Base-by-base conservation (phyloP, 2,888 invertebrate species). In the Melinaea menophilus region DNA sequence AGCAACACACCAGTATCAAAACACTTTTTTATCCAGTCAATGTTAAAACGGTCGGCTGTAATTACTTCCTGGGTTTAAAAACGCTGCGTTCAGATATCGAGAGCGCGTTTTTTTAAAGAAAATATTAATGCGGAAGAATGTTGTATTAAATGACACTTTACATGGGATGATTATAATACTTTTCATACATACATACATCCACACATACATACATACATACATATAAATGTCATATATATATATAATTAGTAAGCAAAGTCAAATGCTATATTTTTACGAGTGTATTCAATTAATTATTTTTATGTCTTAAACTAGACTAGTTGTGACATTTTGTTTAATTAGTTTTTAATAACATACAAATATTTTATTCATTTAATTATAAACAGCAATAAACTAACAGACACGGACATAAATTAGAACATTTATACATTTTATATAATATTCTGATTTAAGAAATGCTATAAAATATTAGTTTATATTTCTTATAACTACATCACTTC, bases 141-240 rank as follows among this genome's bases (percentile, higher is more conserved):
- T 71, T 65, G 60, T 78, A 80, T 80, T 78, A 80, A 79, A 78
- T 82, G 81, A 76, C 81, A 76, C 78, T 79, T 82, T 82, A 84
- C 79, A 78, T 78, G 75, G 75, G 73, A 75, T 79, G 79, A 77
- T 75, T 76, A 77, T 80, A 77, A 74, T 70, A 70, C 71, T 70
- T 75, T 77, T 80, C 80, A 82, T 79, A 82, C 80, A 80, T 78
- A 80, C 62, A 57, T 79, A 37, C 37, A 37, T 37, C 37, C 7
- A 41, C 9, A 9, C 41, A 9, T 41, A 41, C 11, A 9, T 41
- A 9, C 41, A 9, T 5, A 22, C 22, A 22, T 9, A 41, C 11
- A 9, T 41, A 2, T 41, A 41, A 51, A 7, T 9, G 4, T 51
- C 11, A 51, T 31, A 31, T 31, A 31, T 11, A 9, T 31, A 7